Conservation (phyloP, 2,797 vertebrate species). For the Gambusia yucatana region DNA sequence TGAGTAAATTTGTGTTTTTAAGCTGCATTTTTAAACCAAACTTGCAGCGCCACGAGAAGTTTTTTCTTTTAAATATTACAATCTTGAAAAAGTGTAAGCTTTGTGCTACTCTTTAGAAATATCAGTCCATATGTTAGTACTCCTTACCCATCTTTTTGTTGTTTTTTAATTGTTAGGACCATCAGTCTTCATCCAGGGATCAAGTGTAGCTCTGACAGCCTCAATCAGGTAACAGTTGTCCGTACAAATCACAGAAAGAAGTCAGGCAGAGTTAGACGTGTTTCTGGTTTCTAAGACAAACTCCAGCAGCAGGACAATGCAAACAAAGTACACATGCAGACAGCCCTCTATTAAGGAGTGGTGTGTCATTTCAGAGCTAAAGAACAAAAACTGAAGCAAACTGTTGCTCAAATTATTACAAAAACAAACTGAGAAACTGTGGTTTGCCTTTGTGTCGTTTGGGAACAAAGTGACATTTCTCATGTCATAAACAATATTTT, state of each 20-base stretch:
- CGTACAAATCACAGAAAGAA: not conserved
- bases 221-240: not conserved
- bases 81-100: not conserved
- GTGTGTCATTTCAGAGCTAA: slow-evolving; percentile 9
- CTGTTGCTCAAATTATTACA: not conserved
- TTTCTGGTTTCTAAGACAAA: not conserved
- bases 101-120: not conserved
- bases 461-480: not conserved
- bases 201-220: not conserved
- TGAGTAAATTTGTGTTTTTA: not conserved
- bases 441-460: not conserved
- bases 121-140: not conserved
- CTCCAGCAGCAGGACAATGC: not conserved
- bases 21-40: not conserved
- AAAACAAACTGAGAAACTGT: not conserved
- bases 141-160: not conserved
- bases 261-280: not conserved
- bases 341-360: not conserved
- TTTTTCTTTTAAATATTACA: not conserved
- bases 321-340: not conserved
- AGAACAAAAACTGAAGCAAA: not conserved
- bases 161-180: not conserved
- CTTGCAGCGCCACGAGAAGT: not conserved
- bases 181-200: not conserved
- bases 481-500: not conserved